These are phyloP conservation scores for Drosophila bipectinata DNA, from an alignment of 1,140 invertebrate species.

Conservation along the genomic window DNA sequence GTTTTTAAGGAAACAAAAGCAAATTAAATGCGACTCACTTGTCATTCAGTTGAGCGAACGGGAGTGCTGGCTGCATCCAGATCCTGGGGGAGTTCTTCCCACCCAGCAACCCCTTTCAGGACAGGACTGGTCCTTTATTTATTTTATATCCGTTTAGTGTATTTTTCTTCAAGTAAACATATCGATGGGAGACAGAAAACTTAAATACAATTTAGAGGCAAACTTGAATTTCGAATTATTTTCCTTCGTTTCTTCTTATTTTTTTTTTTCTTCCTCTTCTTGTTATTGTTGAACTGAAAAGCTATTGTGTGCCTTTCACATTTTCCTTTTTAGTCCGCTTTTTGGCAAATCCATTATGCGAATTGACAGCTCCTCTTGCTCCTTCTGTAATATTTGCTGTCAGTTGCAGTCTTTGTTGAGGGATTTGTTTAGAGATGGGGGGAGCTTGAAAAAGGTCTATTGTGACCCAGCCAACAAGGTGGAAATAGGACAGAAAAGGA, in stretches of 20 bases:
- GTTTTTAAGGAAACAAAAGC: constrained; percentile 71
- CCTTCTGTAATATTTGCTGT: constrained; percentile 76
- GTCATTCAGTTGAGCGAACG: constrained; percentile 73
- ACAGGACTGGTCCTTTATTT: not conserved
- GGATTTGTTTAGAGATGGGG: constrained; percentile 43
- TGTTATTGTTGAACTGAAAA: constrained; percentile 51
- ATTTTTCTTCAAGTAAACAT: constrained; percentile 33
- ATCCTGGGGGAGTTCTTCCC: constrained; percentile 21
- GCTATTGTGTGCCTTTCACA: constrained; percentile 69
- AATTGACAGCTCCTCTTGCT: constrained; percentile 73
- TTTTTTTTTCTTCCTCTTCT: constrained; percentile 25
- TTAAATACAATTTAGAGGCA: constrained; percentile 48
- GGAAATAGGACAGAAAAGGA: constrained; percentile 14
- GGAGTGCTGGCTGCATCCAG: constrained; percentile 48
- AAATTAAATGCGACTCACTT: constrained; percentile 83
- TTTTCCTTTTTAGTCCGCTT: constrained; percentile 61
- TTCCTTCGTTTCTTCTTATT: constrained; percentile 26
- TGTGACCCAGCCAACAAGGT: constrained; percentile 32
- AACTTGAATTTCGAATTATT: constrained; percentile 67
- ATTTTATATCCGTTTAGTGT: constrained; percentile 25
- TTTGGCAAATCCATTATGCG: constrained; percentile 82
- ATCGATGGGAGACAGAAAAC: constrained; percentile 53
- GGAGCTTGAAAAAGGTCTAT: constrained; percentile 33
- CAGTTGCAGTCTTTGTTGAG: constrained; percentile 77
- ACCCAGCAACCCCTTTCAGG: not conserved